Percentiles rank a stretch among this genome's conserved stretches.
These are phyloP conservation scores for Chelonus formosanus DNA, from an alignment of 2,888 invertebrate genomes.

Conservation along the genomic window DNA sequence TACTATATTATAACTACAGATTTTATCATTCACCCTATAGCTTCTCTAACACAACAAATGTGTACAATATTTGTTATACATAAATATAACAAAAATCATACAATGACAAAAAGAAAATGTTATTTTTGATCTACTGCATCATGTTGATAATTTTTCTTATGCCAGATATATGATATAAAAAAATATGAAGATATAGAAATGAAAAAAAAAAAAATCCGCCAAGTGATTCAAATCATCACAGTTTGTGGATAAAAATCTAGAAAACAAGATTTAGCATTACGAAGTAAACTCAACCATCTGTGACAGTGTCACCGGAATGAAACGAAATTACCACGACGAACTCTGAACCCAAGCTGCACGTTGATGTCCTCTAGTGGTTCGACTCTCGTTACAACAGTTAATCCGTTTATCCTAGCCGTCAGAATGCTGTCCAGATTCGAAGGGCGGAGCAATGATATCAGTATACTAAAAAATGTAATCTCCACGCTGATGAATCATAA, in stretches of 20 bases:
- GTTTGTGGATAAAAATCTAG: constrained; percentile 9
- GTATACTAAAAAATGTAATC: constrained; percentile 7
- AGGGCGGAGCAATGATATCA: constrained; percentile 13
- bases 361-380: constrained; percentile 10
- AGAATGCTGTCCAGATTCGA: constrained; percentile 9
- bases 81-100: no score
- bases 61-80: no score
- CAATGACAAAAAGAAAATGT: no score
- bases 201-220: no score
- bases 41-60: no score
- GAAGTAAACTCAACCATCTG: constrained; percentile 22
- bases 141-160: no score
- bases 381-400: constrained; percentile 20
- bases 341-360: constrained; percentile 9
- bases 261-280: not conserved
- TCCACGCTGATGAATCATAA: constrained; percentile 18
- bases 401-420: constrained; percentile 19
- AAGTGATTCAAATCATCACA: no score
- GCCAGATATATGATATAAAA: no score
- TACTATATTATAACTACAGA: no score
- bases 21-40: no score
- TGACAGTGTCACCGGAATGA: constrained; percentile 14
- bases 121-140: no score
- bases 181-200: no score
- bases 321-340: constrained; percentile 27